phyloP scores from a whole-genome alignment of 1,140 invertebrate genomes.

The Drosophila punjabiensis region DNA sequence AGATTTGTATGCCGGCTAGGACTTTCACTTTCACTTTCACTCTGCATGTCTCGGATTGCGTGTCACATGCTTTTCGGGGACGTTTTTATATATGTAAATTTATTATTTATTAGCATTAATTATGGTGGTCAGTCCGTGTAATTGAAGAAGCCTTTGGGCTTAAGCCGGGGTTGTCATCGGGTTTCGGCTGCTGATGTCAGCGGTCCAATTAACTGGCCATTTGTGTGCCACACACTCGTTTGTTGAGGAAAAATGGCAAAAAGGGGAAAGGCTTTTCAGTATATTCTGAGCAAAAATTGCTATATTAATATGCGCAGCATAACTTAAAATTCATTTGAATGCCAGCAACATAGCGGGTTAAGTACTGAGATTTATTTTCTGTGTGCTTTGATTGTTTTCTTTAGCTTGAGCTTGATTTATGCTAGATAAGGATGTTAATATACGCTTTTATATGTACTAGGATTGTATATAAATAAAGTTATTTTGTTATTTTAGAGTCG shows the following conservation, averaged over 20 bases:
- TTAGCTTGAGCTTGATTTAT: neutral
- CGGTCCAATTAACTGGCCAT: constrained; percentile 71
- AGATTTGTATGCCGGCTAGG: constrained; percentile 75
- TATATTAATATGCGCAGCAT: constrained; percentile 25
- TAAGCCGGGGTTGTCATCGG: constrained; percentile 52
- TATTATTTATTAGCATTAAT: constrained; percentile 83
- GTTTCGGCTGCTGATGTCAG: constrained; percentile 77
- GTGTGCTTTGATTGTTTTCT: constrained; percentile 1
- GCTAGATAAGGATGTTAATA: neutral
- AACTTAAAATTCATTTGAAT: constrained; percentile 23
- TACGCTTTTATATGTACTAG: neutral
- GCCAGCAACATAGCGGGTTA: neutral
- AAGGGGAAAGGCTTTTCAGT: neutral
- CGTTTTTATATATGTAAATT: constrained; percentile 78
- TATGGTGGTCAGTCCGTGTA: constrained; percentile 69
- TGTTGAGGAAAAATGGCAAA: too few relatives aligned
- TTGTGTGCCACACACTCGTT: constrained; percentile 36
- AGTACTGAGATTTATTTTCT: constrained; percentile 13
- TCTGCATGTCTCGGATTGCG: constrained; percentile 54
- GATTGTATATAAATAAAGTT: neutral
- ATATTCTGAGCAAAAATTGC: neutral
- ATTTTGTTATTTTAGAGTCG: neutral
- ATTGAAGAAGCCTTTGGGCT: constrained; percentile 59
- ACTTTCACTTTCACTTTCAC: constrained; percentile 71
- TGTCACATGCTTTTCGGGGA: constrained; percentile 49